Evolutionary conservation across 1,140 invertebrate genomes (phyloP), one percentile per base, ranked within the genome.

Genomic region (Drosophila chauvacae): DNA sequence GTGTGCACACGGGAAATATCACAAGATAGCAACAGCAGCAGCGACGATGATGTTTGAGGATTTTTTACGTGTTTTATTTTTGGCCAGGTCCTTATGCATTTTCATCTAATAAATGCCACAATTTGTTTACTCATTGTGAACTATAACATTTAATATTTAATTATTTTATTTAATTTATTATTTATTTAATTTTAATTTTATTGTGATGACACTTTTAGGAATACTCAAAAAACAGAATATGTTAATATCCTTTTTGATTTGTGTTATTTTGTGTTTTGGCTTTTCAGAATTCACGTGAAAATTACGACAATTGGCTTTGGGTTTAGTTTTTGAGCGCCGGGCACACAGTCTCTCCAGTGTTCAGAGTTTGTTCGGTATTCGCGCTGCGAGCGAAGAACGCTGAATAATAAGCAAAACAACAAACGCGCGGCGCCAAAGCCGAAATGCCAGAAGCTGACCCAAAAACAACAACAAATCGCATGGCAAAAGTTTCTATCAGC

Each of bases 21-120:
- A 90, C 86, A 90, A 85, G 57, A 56, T 69, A 63, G 66, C 73
- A 74, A 65, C 47, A 78, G 71, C 69, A 75, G 68, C 65, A 75
- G 73, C 45, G 30, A 71, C 26, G 37, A 70, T 64, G 20, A 70
- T 64, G 20, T 68, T 59, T 18, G 50, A 74, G 60, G 81, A 81
- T 91, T 91, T 91, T 87, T 91, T 91, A 72, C 90, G 85, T 60
- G 90, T 87, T 84, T 91, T 91, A 81, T 91, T 91, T 74, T 91
- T 91, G 76, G 90, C 74, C 72, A 91, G 64, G 75, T 91, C 82
- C 78, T 91, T 91, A 91, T 91, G 85, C 90, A 91, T 91, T 91
- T 91, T 91, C 84, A 91, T 91, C 69, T 81, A 66, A 58, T 87
- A 71, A 64, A 82, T 82, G 76, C 75, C 59, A 74, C 71, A 61